Conservation (phyloP, 2,888 invertebrate genomes). For the Nomada hirtipes region DNA sequence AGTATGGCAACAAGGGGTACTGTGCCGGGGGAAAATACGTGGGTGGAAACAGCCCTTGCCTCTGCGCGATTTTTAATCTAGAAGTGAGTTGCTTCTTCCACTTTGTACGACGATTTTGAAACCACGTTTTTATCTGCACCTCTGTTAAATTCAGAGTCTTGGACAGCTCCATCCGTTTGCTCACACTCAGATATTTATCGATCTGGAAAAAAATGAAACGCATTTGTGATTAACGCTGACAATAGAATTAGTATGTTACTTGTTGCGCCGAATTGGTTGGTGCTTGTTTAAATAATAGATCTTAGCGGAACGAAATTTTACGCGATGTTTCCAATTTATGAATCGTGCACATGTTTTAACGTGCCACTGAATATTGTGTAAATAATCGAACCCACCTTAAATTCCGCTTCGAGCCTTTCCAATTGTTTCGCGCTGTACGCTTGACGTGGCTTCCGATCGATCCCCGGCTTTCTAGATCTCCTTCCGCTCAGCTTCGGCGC, state of each 20-base stretch:
- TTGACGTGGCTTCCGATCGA: slow-evolving; percentile 97
- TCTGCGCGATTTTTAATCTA: slow-evolving; percentile 93
- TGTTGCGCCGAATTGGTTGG: no score
- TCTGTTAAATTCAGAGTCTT: slow-evolving; percentile 95
- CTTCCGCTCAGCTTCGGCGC: slow-evolving; percentile 93
- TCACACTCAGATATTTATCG: slow-evolving; percentile 98
- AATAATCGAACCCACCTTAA: slow-evolving; percentile 87
- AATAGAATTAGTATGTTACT: no score
- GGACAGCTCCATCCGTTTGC: slow-evolving; percentile 96
- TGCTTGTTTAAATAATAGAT: no score
- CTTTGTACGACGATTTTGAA: slow-evolving; percentile 97
- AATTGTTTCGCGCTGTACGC: slow-evolving; percentile 98
- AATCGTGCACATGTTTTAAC: no score
- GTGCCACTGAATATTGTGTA: neutral
- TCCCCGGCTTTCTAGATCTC: slow-evolving; percentile 93
- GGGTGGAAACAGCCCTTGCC: slow-evolving; percentile 91
- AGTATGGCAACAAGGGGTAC: slow-evolving; percentile 88
- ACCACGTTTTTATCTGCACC: slow-evolving; percentile 99
- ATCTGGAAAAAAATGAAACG: slow-evolving; percentile 84
- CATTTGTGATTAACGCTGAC: neutral
- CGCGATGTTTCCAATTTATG: no score
- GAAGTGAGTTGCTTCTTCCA: slow-evolving; percentile 99
- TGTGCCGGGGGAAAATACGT: slow-evolving; percentile 88
- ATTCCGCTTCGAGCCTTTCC: slow-evolving; percentile 96
- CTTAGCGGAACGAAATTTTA: no score